Conservation (phyloP, 2,797 vertebrate genomes). For the Onychomys arenicola region DNA sequence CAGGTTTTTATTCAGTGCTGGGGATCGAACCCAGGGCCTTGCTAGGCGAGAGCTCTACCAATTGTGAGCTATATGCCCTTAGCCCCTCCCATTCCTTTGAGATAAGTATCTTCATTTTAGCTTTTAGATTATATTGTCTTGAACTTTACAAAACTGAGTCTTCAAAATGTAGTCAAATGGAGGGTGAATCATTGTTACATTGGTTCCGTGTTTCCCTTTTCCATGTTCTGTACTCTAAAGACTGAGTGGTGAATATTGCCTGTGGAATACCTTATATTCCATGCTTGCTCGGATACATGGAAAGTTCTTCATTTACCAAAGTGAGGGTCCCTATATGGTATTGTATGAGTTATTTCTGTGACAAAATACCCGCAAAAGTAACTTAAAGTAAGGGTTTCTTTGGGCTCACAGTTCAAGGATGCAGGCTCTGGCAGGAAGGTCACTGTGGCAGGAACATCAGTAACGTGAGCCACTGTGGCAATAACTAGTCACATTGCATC, state of each 20-base stretch:
- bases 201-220: neutral
- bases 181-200: neutral
- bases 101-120: neutral
- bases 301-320: neutral
- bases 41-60: neutral
- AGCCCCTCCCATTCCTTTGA: neutral
- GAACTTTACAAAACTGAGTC: neutral
- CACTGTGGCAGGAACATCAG: neutral
- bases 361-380: neutral
- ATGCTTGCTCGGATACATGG: neutral
- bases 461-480: neutral
- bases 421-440: neutral
- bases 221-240: neutral
- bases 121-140: constrained; percentile 24
- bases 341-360: neutral
- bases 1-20: neutral
- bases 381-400: neutral
- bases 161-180: neutral
- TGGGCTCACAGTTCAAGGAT: neutral
- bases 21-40: neutral
- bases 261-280: neutral
- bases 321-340: neutral
- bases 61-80: neutral
- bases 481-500: neutral
- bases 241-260: neutral